Evolutionary conservation across 2,797 vertebrate genomes (phyloP), one percentile per base, ranked within the genome.

Genomic region (Arnoldichthys spilopterus): DNA sequence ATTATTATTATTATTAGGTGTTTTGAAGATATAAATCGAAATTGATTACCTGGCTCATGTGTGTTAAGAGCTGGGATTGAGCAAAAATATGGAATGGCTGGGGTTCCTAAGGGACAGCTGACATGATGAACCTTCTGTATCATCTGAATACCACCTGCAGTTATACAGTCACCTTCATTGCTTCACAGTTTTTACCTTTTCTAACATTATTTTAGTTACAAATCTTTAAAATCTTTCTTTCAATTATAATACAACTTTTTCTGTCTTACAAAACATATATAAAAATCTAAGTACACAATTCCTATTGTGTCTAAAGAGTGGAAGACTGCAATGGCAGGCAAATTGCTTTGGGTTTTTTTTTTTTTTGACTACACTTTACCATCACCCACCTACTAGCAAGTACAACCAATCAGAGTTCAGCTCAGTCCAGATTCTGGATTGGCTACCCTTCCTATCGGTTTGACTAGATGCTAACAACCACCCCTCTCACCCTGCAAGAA

Each of bases 241-340:
- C 16, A 74, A 54, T 67, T 37, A 68, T 53, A 53, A 51, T 43
- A 37, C 63, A 62, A 16, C 71, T 85, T 72, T 78, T 86, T 81
- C 86, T 84, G 83, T 86, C 83, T 75, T 86, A 88, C 77, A 90
- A 90, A 66, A 83, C 72, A 87, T 77, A 81, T 68, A 81, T 80
- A 86, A 85, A 67, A 83, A 76, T 86, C 78, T 84, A 88, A 75
- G 77, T 76, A 88, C 84, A 88, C 69, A 79, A 74, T 87, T 87
- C 51, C 82, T 87, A 90, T 83, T 81, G 79, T 80, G 85, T 58
- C 86, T 53, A 16, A 67, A 37, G 70, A 83, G 74, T 58, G 56
- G 79, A 82, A 81, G 81, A 74, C 84, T 59, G 77, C 83, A 77
- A 74, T 53, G 63, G 81, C 9, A 63, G 82, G 84, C 75, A 37